Evolutionary conservation across 2,888 invertebrate genomes (phyloP), one percentile per base, ranked within the genome.

Genomic region (Netelia virgata): DNA sequence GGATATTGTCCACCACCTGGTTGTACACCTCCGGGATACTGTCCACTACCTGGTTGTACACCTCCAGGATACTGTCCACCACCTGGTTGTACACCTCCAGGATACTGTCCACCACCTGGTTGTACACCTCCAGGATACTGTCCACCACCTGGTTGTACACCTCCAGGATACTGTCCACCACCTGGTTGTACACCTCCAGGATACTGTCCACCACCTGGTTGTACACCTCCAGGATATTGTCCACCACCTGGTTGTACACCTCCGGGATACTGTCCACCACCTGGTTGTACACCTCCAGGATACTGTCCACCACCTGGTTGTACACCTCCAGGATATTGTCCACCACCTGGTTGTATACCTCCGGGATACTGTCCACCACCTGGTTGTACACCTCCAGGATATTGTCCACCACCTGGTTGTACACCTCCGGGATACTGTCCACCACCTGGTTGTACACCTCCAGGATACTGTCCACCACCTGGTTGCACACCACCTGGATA

Each of bases 231-330:
- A 6, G 83, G 73, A 75, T 73, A 79, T 36, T 36, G 61, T 59
- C 68, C 86, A n/a, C 61, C 53, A 41, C 63, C 74, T 1, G 80
- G 80, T 23, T 70, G 69, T 9, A 50, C 64, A 3, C 76, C 70
- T 16, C 75, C 82, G 28, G 86, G 85, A 47, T 80, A 75, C 36
- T 82, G 81, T 77, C 72, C 81, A 23, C 80, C 85, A 18, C 86
- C 89, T 20, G 88, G 87, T 23, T 76, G 59, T 59, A 47, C 69
- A 3, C 86, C 85, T 16, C 86, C 84, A 10, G 86, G 68, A 70
- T 74, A 83, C 11, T 57, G 43, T 41, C 16, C 66, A 11, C 50
- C 72, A 0, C 59, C 70, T 2, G 70, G 66, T 23, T 20, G 76
- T 1, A 18, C 41, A 43, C 57, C 66, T 3, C 73, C 82, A 3